Base-by-base conservation (phyloP, 1,140 invertebrate genomes). In the Trachelipus rathkii region DNA sequence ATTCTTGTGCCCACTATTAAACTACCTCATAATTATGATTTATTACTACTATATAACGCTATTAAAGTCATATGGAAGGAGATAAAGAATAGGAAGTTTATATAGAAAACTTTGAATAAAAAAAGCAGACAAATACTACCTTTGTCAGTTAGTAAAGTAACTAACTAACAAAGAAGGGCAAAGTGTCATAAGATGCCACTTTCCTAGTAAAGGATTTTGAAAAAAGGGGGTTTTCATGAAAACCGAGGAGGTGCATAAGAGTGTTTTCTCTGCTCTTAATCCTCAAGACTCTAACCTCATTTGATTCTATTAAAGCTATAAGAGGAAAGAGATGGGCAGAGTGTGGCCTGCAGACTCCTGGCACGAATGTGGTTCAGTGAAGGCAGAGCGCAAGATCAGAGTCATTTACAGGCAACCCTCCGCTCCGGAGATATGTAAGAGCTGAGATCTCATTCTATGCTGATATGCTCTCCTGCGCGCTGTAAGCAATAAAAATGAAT, bases 41-140 rank as follows among this genome's bases (percentile, higher is more conserved):
- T 19, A 60, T 60, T 60, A 60, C 50, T 60, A 60, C 50, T 60
- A 60, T 15, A 60, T 60, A 60, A 60, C 19, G 50, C 50, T 60
- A 60, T 60, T 60, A 60, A 60, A 60, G 50, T 60, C 19, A 4
- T 60, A 60, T 60, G 50, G 50, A 60, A 60, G 50, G 50, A 60
- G 50, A 60, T 60, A 19, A 60, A 60, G 50, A 60, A 19, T 60
- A 2, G 50, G 50, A 60, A 60, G 50, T 60, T 60, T 15, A 60
- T 60, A 60, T 60, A 60, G 50, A 60, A 60, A 60, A 60, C 50
- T 60, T 60, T 60, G 50, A 60, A 60, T 60, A 60, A 60, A 60
- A 60, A 60, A 60, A 60, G 50, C 50, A 60, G 50, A 60, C 50
- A 60, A 19, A 60, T 13, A 60, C 50, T 60, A 60, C 19, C 50